phyloP scores from a whole-genome alignment of 2,113 vertebrate species.

The Leucopsar rothschildi region DNA sequence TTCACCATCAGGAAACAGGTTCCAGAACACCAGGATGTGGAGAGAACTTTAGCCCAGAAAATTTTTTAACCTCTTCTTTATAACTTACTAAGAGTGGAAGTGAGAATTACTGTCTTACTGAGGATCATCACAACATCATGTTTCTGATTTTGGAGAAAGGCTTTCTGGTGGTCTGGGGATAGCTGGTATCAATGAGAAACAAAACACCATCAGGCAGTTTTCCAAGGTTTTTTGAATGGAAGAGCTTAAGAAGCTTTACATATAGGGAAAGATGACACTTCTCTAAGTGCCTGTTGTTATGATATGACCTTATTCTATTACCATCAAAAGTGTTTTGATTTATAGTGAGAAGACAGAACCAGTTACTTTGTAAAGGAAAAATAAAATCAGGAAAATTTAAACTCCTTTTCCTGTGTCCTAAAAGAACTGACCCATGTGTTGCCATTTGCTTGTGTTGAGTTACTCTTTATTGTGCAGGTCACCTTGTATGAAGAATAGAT shows the following conservation, averaged over 20 bases:
- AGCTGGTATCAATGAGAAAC: neutral
- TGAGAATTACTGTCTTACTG: neutral
- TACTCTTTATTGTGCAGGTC: neutral
- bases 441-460: neutral
- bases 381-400: neutral
- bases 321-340: neutral
- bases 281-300: neutral
- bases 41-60: neutral
- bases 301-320: neutral
- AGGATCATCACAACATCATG: neutral
- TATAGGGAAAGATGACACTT: neutral
- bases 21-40: neutral
- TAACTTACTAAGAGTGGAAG: neutral
- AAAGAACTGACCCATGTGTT: neutral
- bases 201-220: neutral
- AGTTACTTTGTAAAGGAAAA: neutral
- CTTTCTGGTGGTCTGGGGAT: neutral
- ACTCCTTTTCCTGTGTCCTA: neutral
- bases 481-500: neutral
- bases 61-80: neutral
- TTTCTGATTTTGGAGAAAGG: neutral
- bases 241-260: neutral
- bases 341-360: neutral
- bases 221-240: neutral
- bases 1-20: neutral